These are phyloP conservation scores for Orthonyx spaldingii DNA, from an alignment of 2,113 vertebrate genomes.

Conservation along the genomic window DNA sequence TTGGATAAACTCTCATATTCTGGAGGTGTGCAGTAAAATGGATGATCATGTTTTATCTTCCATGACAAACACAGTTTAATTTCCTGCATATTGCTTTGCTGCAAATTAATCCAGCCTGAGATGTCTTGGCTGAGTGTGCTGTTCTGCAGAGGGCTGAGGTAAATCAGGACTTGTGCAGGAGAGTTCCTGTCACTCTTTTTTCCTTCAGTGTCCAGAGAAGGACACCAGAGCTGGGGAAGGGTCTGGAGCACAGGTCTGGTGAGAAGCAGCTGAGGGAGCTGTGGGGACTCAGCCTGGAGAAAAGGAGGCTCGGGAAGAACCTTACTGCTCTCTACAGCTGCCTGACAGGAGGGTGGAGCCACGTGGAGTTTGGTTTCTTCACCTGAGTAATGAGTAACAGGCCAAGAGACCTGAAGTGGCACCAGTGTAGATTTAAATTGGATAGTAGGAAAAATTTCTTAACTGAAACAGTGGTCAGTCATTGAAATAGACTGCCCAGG, in stretches of 20 bases:
- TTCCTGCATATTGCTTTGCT: background rate
- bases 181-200: background rate
- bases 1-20: background rate
- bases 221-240: too few relatives aligned
- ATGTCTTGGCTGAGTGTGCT: background rate
- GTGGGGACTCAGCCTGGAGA: background rate
- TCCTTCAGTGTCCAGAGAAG: background rate
- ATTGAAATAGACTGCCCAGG: background rate
- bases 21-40: background rate
- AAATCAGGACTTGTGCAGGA: background rate
- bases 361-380: background rate
- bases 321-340: rapidly evolving
- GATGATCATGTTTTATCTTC: background rate
- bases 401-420: background rate
- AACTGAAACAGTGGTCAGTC: background rate
- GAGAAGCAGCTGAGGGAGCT: background rate
- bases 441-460: background rate
- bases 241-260: background rate
- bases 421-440: background rate
- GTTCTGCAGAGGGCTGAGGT: background rate
- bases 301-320: background rate
- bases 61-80: background rate
- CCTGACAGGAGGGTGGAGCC: background rate
- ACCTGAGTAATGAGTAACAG: too few relatives aligned
- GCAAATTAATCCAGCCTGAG: background rate